A percentile compares a stretch with the other conserved stretches of the same genome.
Conservation (phyloP, 2,797 vertebrate genomes). For the Pogonophryne albipinna region DNA sequence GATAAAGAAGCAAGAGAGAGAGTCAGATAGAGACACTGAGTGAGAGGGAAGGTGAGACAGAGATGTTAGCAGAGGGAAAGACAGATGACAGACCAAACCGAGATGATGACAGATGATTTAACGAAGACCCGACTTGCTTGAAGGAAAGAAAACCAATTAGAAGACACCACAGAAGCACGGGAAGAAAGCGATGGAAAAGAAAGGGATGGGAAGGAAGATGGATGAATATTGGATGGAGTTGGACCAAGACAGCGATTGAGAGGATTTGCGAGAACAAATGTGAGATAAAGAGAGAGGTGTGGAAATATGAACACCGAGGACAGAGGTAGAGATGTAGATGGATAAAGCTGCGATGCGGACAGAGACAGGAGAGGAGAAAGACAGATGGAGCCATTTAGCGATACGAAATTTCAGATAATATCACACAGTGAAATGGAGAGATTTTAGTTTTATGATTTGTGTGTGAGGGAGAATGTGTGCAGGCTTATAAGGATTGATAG, state of each 20-base stretch:
- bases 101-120: conserved; percentile 76
- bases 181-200: conserved; percentile 23
- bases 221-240: conserved; percentile 65
- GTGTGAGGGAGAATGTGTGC: neutral
- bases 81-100: conserved; percentile 42
- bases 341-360: conserved; percentile 12
- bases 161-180: conserved; percentile 50
- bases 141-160: conserved; percentile 75
- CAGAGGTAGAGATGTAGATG: conserved; percentile 21
- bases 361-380: conserved; percentile 6
- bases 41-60: conserved; percentile 1
- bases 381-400: conserved; percentile 16
- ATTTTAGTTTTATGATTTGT: conserved; percentile 10
- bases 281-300: conserved; percentile 40
- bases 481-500: neutral
- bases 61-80: conserved; percentile 31
- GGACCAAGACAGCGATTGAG: conserved; percentile 57
- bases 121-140: conserved; percentile 72
- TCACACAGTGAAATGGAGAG: conserved; percentile 15
- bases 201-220: conserved; percentile 45
- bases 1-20: conserved; percentile 48
- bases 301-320: conserved; percentile 42
- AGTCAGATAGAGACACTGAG: neutral
- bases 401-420: conserved; percentile 20
- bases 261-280: conserved; percentile 62